Conservation (phyloP, 1,140 invertebrate species). For the Cydia pomonella region DNA sequence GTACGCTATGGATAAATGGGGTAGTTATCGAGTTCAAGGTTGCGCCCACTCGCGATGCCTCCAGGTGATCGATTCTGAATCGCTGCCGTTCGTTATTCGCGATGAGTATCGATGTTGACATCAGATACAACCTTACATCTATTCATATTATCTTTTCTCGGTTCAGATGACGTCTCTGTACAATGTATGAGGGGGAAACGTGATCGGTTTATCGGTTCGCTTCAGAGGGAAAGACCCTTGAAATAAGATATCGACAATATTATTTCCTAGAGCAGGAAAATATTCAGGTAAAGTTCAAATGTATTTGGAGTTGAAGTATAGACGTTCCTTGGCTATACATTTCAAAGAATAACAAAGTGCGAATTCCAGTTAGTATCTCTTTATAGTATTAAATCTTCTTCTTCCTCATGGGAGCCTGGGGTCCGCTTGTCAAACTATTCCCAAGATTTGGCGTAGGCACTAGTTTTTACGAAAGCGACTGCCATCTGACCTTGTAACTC, state of each 20-base stretch:
- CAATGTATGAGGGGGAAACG: conserved; percentile 31
- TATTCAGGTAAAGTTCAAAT: conserved; percentile 25
- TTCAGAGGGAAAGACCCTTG: conserved; percentile 28
- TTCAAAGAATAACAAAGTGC: neutral
- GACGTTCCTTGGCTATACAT: neutral
- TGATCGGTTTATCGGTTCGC: conserved; percentile 32
- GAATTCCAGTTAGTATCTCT: neutral
- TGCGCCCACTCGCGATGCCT: conserved; percentile 24
- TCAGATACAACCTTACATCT: conserved; percentile 28
- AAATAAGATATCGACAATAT: conserved; percentile 32
- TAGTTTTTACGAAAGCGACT: no score
- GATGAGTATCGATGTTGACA: conserved; percentile 29
- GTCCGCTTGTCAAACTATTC: no score
- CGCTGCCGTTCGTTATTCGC: conserved; percentile 42
- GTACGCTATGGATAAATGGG: neutral
- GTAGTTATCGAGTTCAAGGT: conserved; percentile 6
- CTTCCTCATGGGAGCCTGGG: no score
- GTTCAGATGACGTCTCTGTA: conserved; percentile 29
- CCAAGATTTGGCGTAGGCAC: no score
- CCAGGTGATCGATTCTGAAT: conserved; percentile 40
- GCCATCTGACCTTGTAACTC: no score
- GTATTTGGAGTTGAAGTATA: conserved; percentile 21
- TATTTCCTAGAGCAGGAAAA: conserved; percentile 12
- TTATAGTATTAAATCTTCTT: no score
- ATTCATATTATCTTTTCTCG: conserved; percentile 17